Base-by-base conservation (phyloP, 2,113 vertebrate genomes). In the Rhinopithecus roxellana region DNA sequence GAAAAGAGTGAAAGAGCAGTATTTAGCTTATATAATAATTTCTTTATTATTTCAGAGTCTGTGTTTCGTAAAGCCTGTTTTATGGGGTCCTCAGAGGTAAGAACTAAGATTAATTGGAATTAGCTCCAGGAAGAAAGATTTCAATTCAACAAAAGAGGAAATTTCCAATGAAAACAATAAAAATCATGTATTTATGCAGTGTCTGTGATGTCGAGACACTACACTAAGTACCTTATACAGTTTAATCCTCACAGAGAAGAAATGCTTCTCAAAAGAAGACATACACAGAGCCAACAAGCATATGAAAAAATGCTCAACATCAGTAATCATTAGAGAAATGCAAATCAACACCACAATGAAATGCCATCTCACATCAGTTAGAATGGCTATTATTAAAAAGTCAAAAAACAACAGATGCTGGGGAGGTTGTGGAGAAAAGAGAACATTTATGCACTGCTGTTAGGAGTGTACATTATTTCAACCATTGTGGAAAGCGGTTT, bases 21-120 rank as follows among this genome's bases (percentile, higher is more conserved):
- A 57, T 38, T 90, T 77, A 89, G 30, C 23, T 80, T 96, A 35
- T 77, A 69, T 80, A 93, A 74, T 48, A 82, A 93, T 89, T 59
- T 93, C 38, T 90, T 87, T 90, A 91, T 57, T 88, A 90, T 72
- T 25, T 75, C 67, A 52, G 93, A 96, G 52, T 45, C 38, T 84
- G 38, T 43, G 16, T 77, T 96, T 86, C 59, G 17, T 17, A 95
- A 91, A 80, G n/a, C 9, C 30, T 91, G 27, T 88, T 74, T 70
- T 69, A 23, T 13, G n/a, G 12, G 8, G 9, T 93, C 69, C 55
- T 78, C 30, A 52, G 35, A 85, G 12, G 14, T 82, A 90, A 93
- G 78, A 87, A 40, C 48, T 72, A 48, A n/a, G 4, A 87, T 70
- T 85, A 90, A 93, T 5, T 45, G 59, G 50, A 50, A 90, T 95